These are phyloP conservation scores for Yasuhikotakia modesta DNA, from an alignment of 2,797 vertebrate genomes.

Conservation along the genomic window DNA sequence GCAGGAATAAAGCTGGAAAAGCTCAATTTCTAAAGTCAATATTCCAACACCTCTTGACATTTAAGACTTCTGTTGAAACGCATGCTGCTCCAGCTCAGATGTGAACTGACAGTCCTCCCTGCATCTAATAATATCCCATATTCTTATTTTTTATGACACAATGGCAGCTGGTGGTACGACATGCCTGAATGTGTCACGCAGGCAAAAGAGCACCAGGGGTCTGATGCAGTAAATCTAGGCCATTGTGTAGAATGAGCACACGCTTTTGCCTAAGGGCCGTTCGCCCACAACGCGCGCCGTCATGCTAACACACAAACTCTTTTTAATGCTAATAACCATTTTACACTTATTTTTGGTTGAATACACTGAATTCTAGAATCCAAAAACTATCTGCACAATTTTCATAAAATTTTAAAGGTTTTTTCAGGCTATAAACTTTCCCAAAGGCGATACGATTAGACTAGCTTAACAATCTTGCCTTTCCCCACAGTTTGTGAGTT, in stretches of 20 bases:
- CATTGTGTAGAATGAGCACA: conserved; percentile 65
- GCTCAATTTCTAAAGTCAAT: background rate
- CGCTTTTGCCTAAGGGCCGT: conserved; percentile 65
- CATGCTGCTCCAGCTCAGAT: background rate
- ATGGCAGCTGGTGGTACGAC: conserved; percentile 54
- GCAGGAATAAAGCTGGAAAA: background rate
- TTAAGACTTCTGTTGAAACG: conserved; percentile 17
- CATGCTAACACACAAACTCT: background rate
- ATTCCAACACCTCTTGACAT: conserved; percentile 23
- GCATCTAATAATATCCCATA: conserved; percentile 40
- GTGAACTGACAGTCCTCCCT: background rate
- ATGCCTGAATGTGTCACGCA: conserved; percentile 54
- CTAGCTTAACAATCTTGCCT: too few species aligned
- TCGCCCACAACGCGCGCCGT: conserved; percentile 5
- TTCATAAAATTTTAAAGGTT: too few species aligned
- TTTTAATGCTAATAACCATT: background rate
- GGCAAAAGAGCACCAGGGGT: conserved; percentile 29
- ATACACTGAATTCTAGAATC: too few species aligned
- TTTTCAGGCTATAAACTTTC: too few species aligned
- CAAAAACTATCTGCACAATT: too few species aligned
- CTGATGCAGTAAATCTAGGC: conserved; percentile 70
- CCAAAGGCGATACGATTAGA: too few species aligned
- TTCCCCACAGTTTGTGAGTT: too few species aligned
- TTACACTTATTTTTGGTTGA: background rate
- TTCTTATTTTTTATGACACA: conserved; percentile 48